Evolutionary conservation across 2,888 invertebrate genomes (phyloP), one percentile per base, ranked within the genome.

Genomic region (Ormyrus rosae): DNA sequence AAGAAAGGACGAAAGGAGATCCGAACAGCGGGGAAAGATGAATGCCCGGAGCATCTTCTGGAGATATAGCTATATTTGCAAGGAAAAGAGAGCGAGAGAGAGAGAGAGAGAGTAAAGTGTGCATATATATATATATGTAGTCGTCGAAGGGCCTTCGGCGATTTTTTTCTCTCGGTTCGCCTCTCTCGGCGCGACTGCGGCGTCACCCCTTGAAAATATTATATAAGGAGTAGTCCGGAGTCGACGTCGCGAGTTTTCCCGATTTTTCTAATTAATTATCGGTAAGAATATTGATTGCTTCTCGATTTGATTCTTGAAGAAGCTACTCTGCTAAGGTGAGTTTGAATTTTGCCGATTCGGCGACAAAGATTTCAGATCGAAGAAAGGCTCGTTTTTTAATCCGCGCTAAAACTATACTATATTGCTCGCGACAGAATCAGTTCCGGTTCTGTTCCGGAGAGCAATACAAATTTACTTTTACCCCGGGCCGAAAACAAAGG

Each of bases 221-320:
- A 53, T 34, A 34, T 60, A 53, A 11, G 50, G 50, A 80, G 53
- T 6, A 19, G 13, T 55, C 58, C 13, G 60, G 60, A 34, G 34
- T 6, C n/a, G 70, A 80, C 75, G 68, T 74, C 60, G 56, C 78
- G 79, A 82, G 83, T 86, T 88, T 86, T 86, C 83, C 84, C 83
- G 70, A 86, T 88, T 88, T 88, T 88, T 87, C 86, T 87, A 88
- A 88, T 88, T 88, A 88, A 88, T 88, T 87, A 88, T 86, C 86
- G 85, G 85, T 6, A 70, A 53, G 51, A 45, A 4, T 87, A 87
- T 88, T 86, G 87, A 88, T 88, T 88, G 87, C 85, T 86, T 86
- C 83, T 85, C 83, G 83, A 86, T 87, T 86, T 84, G 86, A 86
- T 83, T 86, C 82, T 65, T 68, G 82, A 82, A 84, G 81, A 2